Conservation (phyloP, 2,797 vertebrate genomes). For the Limosa lapponica region DNA sequence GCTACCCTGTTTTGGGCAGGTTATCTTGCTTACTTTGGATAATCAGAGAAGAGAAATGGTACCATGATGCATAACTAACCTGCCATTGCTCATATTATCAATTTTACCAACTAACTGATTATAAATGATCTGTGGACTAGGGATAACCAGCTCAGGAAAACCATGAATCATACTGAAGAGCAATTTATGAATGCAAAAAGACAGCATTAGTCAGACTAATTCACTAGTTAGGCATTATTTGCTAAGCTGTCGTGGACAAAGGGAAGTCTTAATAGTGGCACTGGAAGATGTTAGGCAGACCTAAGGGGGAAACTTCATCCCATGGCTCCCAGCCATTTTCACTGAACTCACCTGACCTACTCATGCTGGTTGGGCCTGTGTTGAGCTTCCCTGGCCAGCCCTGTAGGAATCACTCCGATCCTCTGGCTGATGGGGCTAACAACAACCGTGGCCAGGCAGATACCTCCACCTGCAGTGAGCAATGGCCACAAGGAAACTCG, state of each 20-base stretch:
- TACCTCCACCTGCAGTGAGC: background rate
- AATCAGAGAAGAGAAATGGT: background rate
- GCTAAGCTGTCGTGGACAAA: background rate
- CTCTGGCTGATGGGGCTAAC: background rate
- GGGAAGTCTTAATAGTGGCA: background rate
- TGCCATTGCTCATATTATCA: background rate
- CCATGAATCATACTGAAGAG: background rate
- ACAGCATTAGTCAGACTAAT: constrained; percentile 8
- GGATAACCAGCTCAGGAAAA: background rate
- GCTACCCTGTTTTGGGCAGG: background rate
- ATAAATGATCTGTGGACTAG: background rate
- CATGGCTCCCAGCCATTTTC: background rate
- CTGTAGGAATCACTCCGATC: background rate
- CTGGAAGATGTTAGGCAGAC: background rate
- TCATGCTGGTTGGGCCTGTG: background rate
- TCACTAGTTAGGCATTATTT: background rate
- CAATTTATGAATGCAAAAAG: background rate
- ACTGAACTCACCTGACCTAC: background rate
- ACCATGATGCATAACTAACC: background rate
- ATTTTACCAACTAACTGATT: background rate
- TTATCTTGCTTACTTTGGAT: background rate
- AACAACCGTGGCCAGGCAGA: background rate
- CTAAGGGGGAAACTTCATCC: background rate
- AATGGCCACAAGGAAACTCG: background rate
- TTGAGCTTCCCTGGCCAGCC: background rate